phyloP scores from a whole-genome alignment of 2,113 vertebrate species.

The Silurus glanis region DNA sequence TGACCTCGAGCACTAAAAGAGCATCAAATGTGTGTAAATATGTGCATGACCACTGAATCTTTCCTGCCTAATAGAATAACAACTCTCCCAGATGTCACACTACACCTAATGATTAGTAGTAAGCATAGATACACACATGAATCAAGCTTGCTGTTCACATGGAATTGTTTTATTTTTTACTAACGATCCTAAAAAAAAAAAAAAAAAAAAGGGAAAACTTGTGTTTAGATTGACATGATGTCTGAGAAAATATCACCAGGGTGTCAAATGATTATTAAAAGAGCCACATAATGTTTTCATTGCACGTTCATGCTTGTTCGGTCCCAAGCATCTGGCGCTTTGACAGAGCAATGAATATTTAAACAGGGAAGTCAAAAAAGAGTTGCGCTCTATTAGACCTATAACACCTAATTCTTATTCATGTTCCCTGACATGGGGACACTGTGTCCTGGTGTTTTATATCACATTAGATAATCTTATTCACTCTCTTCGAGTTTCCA shows the following conservation, averaged over 20 bases:
- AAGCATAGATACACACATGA: background rate
- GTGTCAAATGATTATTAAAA: background rate
- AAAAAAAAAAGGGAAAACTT: background rate
- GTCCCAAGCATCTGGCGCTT: slow-evolving; percentile 36
- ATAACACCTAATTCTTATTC: slow-evolving; percentile 48
- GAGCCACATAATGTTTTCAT: slow-evolving; percentile 28
- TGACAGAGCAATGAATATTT: slow-evolving; percentile 54
- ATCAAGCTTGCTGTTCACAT: background rate
- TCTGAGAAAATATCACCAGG: background rate
- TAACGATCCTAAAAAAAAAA: background rate
- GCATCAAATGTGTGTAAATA: slow-evolving; percentile 24
- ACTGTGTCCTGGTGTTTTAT: slow-evolving; percentile 60
- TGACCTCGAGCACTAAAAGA: background rate
- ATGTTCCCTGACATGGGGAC: slow-evolving; percentile 63
- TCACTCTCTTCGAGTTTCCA: slow-evolving; percentile 1
- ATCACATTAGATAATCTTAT: slow-evolving; percentile 57
- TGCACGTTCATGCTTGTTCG: slow-evolving; percentile 13
- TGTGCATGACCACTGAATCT: slow-evolving; percentile 20
- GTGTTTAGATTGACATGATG: background rate
- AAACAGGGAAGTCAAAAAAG: slow-evolving; percentile 52
- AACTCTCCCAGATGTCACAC: slow-evolving; percentile 8
- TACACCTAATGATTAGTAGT: slow-evolving; percentile 23
- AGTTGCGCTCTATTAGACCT: slow-evolving; percentile 40
- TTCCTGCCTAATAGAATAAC: slow-evolving; percentile 36
- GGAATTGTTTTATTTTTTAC: background rate